Evolutionary conservation across 2,797 vertebrate genomes (phyloP).

Genomic region (Poeciliopsis gracilis): DNA sequence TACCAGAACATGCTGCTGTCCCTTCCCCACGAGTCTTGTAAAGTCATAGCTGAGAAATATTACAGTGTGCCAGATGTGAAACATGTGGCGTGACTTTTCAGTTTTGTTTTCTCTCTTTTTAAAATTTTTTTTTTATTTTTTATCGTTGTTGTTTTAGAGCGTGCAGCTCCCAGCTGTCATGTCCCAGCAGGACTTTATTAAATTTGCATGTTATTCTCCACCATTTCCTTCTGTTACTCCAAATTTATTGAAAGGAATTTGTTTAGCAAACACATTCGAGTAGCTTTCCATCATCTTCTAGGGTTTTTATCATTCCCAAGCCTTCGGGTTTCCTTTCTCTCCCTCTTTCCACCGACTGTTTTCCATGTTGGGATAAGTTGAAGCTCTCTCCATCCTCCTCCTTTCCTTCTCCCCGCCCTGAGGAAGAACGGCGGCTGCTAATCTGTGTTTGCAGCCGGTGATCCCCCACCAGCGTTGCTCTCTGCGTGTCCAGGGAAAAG

Average conservation of each 20-base stretch:
- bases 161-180: constrained; percentile 28
- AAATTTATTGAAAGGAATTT: not conserved
- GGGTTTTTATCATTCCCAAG: constrained; percentile 11
- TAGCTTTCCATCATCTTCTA: not conserved
- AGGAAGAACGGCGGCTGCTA: constrained; percentile 62
- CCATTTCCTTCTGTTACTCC: constrained; percentile 2
- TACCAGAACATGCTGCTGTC: not conserved
- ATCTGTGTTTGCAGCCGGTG: constrained; percentile 71
- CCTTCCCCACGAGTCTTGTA: constrained; percentile 2
- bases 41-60: constrained; percentile 32
- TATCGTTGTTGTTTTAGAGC: not conserved
- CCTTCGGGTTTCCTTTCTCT: constrained; percentile 6
- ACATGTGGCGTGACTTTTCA: constrained; percentile 10
- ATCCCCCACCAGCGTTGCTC: constrained; percentile 54
- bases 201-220: constrained; percentile 13
- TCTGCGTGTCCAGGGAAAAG: constrained; percentile 69
- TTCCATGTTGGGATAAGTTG: constrained; percentile 37
- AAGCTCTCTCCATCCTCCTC: constrained; percentile 34
- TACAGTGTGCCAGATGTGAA: constrained; percentile 39
- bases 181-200: constrained; percentile 19
- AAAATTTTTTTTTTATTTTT: not conserved
- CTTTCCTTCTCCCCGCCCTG: constrained; percentile 18
- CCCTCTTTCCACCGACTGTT: constrained; percentile 19
- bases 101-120: no score
- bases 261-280: not conserved